Conservation (phyloP, 2,888 invertebrate genomes). For the Rugalucina vietnamica region DNA sequence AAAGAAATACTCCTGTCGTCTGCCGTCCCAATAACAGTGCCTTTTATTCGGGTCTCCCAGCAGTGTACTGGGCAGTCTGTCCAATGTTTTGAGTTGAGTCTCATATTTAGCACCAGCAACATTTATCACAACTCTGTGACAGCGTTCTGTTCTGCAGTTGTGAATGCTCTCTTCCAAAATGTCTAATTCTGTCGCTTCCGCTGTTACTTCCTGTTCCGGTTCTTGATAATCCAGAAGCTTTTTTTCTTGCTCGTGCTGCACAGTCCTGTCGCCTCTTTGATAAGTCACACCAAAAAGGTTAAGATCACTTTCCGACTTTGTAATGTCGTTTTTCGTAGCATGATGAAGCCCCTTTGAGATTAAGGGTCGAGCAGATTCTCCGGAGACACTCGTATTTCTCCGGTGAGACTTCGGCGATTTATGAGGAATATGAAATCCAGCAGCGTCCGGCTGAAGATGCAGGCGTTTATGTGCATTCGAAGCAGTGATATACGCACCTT, state of each 20-base stretch:
- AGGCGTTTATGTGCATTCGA: not conserved
- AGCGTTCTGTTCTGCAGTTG: slow-evolving; percentile 73
- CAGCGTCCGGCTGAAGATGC: not conserved
- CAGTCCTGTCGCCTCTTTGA: not conserved
- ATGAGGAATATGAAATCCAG: not conserved
- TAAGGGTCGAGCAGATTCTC: not conserved
- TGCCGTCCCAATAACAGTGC: slow-evolving; percentile 77
- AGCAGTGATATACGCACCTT: slow-evolving; percentile 41
- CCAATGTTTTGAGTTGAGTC: slow-evolving; percentile 81
- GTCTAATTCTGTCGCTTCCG: not conserved
- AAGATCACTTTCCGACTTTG: not conserved
- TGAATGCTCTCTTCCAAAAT: slow-evolving; percentile 47
- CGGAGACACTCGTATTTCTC: slow-evolving; percentile 16
- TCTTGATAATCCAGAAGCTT: slow-evolving; percentile 12
- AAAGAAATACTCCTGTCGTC: slow-evolving; percentile 81
- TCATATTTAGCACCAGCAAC: slow-evolving; percentile 82
- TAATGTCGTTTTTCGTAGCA: not conserved
- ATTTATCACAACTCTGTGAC: slow-evolving; percentile 77
- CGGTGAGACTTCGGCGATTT: slow-evolving; percentile 20
- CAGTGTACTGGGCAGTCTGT: slow-evolving; percentile 81
- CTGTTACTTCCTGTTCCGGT: not conserved
- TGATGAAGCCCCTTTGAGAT: not conserved
- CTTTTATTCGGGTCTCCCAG: slow-evolving; percentile 79
- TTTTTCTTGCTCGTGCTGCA: not conserved
- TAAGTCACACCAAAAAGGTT: not conserved